These are phyloP conservation scores for Cataglyphis rosenhaueri DNA, from an alignment of 2,888 invertebrate species.

Conservation along the genomic window DNA sequence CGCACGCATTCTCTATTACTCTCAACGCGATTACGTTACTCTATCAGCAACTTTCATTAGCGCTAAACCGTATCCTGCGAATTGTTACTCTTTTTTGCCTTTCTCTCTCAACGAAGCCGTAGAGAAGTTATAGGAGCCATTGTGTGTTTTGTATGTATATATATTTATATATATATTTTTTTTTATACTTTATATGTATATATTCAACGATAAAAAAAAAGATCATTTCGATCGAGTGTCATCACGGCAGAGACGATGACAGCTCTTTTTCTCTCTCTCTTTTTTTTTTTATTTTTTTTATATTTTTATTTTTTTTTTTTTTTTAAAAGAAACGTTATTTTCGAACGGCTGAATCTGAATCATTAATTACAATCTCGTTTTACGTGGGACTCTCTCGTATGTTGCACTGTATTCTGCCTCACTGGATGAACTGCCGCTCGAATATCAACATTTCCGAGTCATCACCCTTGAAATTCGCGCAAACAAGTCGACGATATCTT, in stretches of 20 bases:
- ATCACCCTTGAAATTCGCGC: constrained; percentile 25
- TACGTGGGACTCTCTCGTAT: background rate
- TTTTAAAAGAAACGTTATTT: constrained; percentile 33
- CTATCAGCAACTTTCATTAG: constrained; percentile 50
- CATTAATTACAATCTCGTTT: constrained; percentile 3
- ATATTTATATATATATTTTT: constrained; percentile 32
- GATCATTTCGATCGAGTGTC: constrained; percentile 54
- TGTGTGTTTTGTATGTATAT: constrained; percentile 51
- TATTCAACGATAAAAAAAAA: constrained; percentile 65
- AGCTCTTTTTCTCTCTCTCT: background rate
- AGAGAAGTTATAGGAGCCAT: constrained; percentile 67
- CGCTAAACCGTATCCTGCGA: constrained; percentile 42
- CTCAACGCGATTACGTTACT: constrained; percentile 27
- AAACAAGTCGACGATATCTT: constrained; percentile 31
- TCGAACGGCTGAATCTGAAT: constrained; percentile 26
- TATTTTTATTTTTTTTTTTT: background rate
- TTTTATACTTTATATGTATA: constrained; percentile 52
- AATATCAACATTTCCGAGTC: constrained; percentile 43
- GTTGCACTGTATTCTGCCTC: background rate
- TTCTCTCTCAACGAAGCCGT: constrained; percentile 52
- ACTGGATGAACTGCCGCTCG: constrained; percentile 29
- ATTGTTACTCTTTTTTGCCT: constrained; percentile 28
- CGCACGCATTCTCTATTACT: constrained; percentile 1
- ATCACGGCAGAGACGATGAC: constrained; percentile 25
- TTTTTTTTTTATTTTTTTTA: background rate